Evolutionary conservation across 2,888 invertebrate genomes (phyloP).

Genomic region (Boloria selene): DNA sequence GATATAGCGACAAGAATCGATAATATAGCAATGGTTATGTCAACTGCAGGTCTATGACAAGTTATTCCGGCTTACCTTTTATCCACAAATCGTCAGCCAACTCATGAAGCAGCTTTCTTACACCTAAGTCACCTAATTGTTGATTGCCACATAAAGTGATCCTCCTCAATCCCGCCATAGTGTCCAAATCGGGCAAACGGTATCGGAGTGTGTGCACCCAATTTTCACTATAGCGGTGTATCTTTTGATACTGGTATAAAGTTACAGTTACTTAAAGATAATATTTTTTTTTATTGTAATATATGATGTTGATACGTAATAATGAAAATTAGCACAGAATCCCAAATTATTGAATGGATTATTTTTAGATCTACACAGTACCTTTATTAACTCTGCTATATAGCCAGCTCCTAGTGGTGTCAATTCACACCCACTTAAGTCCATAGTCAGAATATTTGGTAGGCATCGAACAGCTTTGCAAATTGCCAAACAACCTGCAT

Average conservation of each 20-base stretch:
- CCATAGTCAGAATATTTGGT: slow-evolving; percentile 86
- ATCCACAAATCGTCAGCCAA: slow-evolving; percentile 91
- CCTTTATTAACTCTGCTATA: slow-evolving; percentile 86
- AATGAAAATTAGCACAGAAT: neutral
- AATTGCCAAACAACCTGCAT: slow-evolving; percentile 87
- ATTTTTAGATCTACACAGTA: slow-evolving; percentile 44
- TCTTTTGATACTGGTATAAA: slow-evolving; percentile 83
- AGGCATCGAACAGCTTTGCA: slow-evolving; percentile 86
- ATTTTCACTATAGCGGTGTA: slow-evolving; percentile 88
- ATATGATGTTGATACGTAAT: neutral
- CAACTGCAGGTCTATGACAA: too few relatives aligned
- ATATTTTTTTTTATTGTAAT: neutral
- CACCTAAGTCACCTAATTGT: slow-evolving; percentile 85
- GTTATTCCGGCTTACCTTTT: slow-evolving; percentile 72
- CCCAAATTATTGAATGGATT: neutral
- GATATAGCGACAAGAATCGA: too few relatives aligned
- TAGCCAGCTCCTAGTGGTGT: slow-evolving; percentile 84
- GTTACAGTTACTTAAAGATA: neutral
- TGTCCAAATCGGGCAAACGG: slow-evolving; percentile 86
- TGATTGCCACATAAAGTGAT: slow-evolving; percentile 87
- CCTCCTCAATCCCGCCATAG: slow-evolving; percentile 87
- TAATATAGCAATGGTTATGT: too few relatives aligned
- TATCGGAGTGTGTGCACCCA: slow-evolving; percentile 92
- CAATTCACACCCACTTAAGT: slow-evolving; percentile 86
- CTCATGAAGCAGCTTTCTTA: slow-evolving; percentile 84